A percentile compares a stretch with the other conserved stretches of the same genome.
These are phyloP conservation scores for Gibbula magus DNA, from an alignment of 2,888 invertebrate species.

Conservation along the genomic window DNA sequence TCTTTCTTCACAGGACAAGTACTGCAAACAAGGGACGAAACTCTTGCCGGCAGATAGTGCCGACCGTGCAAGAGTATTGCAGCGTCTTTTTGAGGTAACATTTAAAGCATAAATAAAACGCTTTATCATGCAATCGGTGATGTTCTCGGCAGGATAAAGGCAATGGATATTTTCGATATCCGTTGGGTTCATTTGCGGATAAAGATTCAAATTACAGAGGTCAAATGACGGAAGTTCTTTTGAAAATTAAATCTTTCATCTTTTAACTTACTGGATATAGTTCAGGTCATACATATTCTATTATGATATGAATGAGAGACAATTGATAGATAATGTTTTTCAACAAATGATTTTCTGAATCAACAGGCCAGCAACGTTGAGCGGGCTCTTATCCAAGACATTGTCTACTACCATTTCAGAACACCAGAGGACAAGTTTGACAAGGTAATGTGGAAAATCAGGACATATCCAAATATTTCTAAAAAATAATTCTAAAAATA, in stretches of 20 bases:
- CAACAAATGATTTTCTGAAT: not conserved
- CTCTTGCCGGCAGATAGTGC: not conserved
- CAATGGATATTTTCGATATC: too few species aligned
- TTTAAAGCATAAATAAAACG: not conserved
- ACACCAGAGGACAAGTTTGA: slow-evolving; percentile 2
- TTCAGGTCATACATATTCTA: too few species aligned
- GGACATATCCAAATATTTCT: not conserved
- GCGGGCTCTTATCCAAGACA: not conserved
- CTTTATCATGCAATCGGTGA: not conserved
- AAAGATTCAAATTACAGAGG: too few species aligned
- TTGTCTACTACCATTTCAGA: not conserved
- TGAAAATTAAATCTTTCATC: too few species aligned
- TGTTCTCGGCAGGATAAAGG: too few species aligned
- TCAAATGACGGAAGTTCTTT: too few species aligned
- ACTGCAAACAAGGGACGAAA: not conserved
- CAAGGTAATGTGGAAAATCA: not conserved
- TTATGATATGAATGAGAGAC: too few species aligned
- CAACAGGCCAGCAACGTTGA: not conserved
- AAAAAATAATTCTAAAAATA: slow-evolving; percentile 9
- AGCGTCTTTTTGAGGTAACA: not conserved
- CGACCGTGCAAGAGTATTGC: not conserved
- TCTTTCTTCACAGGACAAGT: not conserved
- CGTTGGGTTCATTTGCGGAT: too few species aligned
- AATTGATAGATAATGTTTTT: too few species aligned
- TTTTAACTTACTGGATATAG: too few species aligned